Evolutionary conservation across 2,888 invertebrate species (phyloP), one percentile per base, ranked within the genome.

Genomic region (Ceraclea dissimilis): DNA sequence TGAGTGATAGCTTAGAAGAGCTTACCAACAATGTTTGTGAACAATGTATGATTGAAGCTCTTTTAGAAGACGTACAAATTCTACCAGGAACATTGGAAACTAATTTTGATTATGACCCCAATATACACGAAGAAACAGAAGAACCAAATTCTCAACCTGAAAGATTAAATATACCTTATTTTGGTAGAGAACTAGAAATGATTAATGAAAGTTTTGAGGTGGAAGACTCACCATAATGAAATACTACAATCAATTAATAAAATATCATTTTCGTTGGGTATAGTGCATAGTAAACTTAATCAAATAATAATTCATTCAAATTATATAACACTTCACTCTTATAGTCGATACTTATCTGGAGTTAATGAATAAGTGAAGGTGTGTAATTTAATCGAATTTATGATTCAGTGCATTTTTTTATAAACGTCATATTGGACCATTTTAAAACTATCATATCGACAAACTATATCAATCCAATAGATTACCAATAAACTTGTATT

Each of bases 131-230:
- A 22, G 57, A 49, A 21, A 17, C n/a, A n/a, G 39, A 22, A n/a
- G 54, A 19, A 20, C 18, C 52, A n/a, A 47, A 31, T n/a, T 22
- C 34, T 4, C 55, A 52, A 64, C 57, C 77, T 2, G 77, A 77
- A 74, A 75, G 0, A 60, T 76, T 44, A 71, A 72, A 70, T 49
- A 31, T 59, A 60, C 76, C 76, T 66, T 76, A 76, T 57, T 76
- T 75, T 0, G 71, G 69, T 60, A 76, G 76, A 1, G 67, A 77
- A 46, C 64, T 78, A 19, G 77, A 76, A 62, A 77, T 77, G 8
- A 78, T 78, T 13, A 75, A 76, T 49, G 78, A 78, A 56, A 72
- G 67, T 47, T 60, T 69, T 31, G 78, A 78, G 51, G 48, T 31
- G 5, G 58, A 58, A 16, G 58, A 58, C 1, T 55, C 55, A 4